Conservation (phyloP, 1,140 invertebrate genomes). For the Listronotus bonariensis region DNA sequence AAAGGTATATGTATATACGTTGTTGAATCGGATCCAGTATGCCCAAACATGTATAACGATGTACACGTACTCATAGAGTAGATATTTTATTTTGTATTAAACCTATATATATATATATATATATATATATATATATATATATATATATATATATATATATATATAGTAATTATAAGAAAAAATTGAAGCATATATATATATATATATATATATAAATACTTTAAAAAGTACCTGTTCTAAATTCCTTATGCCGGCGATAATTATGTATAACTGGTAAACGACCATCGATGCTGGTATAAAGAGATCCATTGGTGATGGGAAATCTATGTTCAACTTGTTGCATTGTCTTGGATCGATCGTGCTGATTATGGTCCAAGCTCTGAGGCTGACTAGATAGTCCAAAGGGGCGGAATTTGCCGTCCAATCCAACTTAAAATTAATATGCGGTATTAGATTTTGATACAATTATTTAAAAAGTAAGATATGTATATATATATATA, state of each 20-base stretch:
- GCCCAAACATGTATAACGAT: no score
- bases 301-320: slow-evolving; percentile 66
- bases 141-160: no score
- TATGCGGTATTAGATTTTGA: neutral
- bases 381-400: slow-evolving; percentile 50
- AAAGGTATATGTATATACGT: no score
- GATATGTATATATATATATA: no score
- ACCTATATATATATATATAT: no score
- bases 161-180: no score
- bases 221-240: slow-evolving; percentile 37
- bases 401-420: slow-evolving; percentile 64
- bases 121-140: no score
- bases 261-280: slow-evolving; percentile 57
- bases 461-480: slow-evolving; percentile 2
- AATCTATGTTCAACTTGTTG: slow-evolving; percentile 61
- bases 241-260: slow-evolving; percentile 55
- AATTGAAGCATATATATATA: no score
- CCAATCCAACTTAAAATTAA: slow-evolving; percentile 58
- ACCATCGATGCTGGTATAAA: slow-evolving; percentile 60
- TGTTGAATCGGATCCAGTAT: no score
- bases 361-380: slow-evolving; percentile 46
- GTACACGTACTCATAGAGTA: no score
- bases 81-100: no score
- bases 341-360: slow-evolving; percentile 31
- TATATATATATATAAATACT: no score